Evolutionary conservation across 2,888 invertebrate species (phyloP), one percentile per base, ranked within the genome.

Genomic region (Elmis aenea): DNA sequence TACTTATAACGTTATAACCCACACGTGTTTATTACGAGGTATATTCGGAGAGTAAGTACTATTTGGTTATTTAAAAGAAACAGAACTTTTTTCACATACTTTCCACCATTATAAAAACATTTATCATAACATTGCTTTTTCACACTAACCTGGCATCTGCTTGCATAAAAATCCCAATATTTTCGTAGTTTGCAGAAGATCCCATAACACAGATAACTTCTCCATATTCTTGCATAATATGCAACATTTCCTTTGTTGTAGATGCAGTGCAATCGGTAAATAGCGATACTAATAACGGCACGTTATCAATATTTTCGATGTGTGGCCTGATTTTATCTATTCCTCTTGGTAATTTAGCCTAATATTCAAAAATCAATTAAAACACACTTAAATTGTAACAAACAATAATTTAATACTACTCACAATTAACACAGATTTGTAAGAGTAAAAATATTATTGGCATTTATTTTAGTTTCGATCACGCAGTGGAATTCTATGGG

Each of bases 181-280:
- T 97, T 51, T 89, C 83, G 44, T 86, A 84, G 63, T 87, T 92
- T 1, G 92, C 87, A 8, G 87, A 83, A 3, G 94, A 95, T 4
- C 96, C 96, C 58, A 97, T 73, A 13, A 94, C 90, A 55, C 94
- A 88, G 1, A 95, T 94, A 13, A 96, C 89, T 71, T 97, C 95
- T 1, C 91, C 92, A 64, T 95, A 91, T 58, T 93, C 91, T 64
- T 91, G 89, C 93, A 97, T 95, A 39, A 97, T 96, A 54, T 81
- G 79, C 44, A 90, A 70, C 97, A 97, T 97, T 67, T 89, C 86
- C 15, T 82, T 75, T 0, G 93, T 94, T 8, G 90, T 91, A 46
- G 81, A 75, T n/a, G 93, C 83, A 1, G 88, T 91, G 70, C 96
- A 97, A 71, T 99, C 97, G 1, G 97, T 99, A 69, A 97, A 99